Base-by-base conservation (phyloP, 2,113 vertebrate species). In the Hypanus sabinus region DNA sequence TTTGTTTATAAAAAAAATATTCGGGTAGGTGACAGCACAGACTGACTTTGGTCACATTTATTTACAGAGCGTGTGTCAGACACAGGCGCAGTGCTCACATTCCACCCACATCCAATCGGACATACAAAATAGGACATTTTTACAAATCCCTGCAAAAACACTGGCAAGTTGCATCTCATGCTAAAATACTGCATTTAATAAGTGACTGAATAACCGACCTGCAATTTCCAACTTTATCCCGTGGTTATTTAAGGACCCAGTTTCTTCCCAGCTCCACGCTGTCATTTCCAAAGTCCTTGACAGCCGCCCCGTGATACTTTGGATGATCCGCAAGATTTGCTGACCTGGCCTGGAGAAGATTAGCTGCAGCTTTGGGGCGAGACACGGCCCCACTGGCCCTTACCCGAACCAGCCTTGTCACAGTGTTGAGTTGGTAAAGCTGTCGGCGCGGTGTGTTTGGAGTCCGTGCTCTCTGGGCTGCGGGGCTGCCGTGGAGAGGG, bases 101-200 rank as follows among this genome's bases (percentile, higher is more conserved):
- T 75, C 70, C 68, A 22, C 33, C 90, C 90, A 10, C 0, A 24
- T 93, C 38, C 91, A 77, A 94, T 10, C 62, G 93, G 94, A 94
- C 94, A 95, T 94, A 94, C 80, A 94, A 94, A 95, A 94, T 94
- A 83, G 96, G 95, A 96, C 96, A 96, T 96, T 95, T 95, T 60
- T 88, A 94, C 71, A 88, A 85, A 90, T 94, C 94, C 94, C 94
- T 94, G 94, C 94, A 90, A 88, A 94, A 83, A 94, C 88, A 88
- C 80, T 94, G 83, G 68, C 80, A 71, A 94, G 65, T 94, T 87
- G 94, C 94, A 94, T 88, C 81, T 87, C 80, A 94, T 94, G 94
- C 94, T 94, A 94, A 87, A 94, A 94, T 94, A 94, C 94, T 94
- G 94, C 68, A 94, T 80, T 80, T 79, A 94, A 94, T 65, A 94